Percentiles rank a stretch among this genome's conserved stretches.
Conservation (phyloP, 1,140 invertebrate species). For the Xylocopa sonorina region DNA sequence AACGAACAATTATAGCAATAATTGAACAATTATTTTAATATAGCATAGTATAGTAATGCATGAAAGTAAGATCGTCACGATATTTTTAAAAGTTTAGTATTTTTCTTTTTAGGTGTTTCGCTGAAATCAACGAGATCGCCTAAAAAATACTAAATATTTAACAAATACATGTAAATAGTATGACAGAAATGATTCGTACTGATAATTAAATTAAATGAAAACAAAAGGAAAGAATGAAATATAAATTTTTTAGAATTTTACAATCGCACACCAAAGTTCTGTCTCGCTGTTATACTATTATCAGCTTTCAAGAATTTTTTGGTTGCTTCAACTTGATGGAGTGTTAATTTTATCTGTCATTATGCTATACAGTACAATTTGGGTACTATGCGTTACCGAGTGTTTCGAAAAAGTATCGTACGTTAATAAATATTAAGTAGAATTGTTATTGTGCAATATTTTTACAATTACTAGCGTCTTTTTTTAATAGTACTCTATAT, state of each 20-base stretch:
- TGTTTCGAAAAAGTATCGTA: not conserved
- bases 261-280: slow-evolving; percentile 26
- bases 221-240: not conserved
- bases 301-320: slow-evolving; percentile 15
- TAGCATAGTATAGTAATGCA: not conserved
- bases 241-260: not conserved
- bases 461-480: not conserved
- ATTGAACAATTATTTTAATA: not conserved
- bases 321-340: not conserved
- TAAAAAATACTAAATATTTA: not conserved
- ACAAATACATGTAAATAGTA: not conserved
- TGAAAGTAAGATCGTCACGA: not conserved
- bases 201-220: not conserved
- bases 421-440: not conserved
- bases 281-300: not conserved
- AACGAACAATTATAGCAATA: not conserved
- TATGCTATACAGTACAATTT: slow-evolving; percentile 9
- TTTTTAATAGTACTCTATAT: not conserved
- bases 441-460: slow-evolving; percentile 25
- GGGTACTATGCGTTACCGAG: not conserved
- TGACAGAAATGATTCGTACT: not conserved
- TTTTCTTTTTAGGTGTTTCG: not conserved
- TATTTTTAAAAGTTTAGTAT: not conserved
- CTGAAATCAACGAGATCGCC: not conserved
- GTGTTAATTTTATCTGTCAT: not conserved